Percentiles rank a stretch among this genome's conserved stretches.
phyloP scores from a whole-genome alignment of 2,797 vertebrate genomes.

The Falco naumanni region DNA sequence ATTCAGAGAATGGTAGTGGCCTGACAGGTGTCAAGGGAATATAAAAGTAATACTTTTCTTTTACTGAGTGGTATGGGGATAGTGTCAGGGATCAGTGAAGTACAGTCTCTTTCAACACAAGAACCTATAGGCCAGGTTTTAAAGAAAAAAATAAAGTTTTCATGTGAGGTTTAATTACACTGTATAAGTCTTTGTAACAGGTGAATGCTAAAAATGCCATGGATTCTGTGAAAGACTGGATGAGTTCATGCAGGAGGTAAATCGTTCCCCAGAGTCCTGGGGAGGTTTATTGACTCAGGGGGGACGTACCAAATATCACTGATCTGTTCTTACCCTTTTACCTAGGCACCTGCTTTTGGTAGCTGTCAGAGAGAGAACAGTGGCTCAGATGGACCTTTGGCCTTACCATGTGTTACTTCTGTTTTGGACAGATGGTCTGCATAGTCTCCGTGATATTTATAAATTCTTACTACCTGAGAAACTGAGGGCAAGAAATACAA shows the following conservation, averaged over 20 bases:
- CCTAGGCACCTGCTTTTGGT: neutral
- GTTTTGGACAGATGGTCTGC: neutral
- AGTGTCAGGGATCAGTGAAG: neutral
- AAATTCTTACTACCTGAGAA: neutral
- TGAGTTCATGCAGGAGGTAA: neutral
- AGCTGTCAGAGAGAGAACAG: neutral
- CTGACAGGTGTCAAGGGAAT: fast-evolving
- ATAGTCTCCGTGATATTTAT: neutral
- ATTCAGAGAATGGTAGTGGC: neutral
- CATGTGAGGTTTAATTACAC: neutral
- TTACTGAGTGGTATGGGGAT: neutral
- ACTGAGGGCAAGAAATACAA: neutral
- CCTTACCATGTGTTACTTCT: neutral
- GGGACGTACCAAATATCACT: neutral
- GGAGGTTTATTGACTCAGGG: neutral
- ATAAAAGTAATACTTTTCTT: neutral
- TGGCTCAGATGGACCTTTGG: neutral
- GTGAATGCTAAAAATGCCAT: neutral
- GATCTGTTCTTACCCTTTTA: neutral
- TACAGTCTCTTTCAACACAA: neutral
- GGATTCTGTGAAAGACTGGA: neutral
- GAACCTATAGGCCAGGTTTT: neutral
- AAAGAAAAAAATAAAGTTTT: neutral
- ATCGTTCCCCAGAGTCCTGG: neutral
- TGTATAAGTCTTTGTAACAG: neutral